Evolutionary conservation across 2,113 vertebrate genomes (phyloP).

Genomic region (Eolophus roseicapilla): DNA sequence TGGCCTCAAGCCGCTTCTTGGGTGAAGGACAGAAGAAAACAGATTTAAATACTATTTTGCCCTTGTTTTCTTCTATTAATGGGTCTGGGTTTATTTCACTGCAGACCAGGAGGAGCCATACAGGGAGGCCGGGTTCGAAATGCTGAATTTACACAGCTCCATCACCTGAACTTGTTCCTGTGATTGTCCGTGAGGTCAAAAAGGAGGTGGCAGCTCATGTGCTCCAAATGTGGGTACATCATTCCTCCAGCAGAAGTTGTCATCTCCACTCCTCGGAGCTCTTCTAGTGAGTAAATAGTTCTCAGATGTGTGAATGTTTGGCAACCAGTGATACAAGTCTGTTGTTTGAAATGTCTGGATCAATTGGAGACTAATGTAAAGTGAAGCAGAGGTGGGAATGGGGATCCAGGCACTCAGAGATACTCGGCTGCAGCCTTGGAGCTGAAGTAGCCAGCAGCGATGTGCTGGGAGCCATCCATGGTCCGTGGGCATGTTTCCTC

Average conservation of each 20-base stretch:
- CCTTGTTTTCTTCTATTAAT: neutral
- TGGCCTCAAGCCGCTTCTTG: neutral
- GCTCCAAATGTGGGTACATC: accelerated
- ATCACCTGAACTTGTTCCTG: neutral
- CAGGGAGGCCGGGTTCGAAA: neutral
- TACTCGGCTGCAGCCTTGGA: accelerated
- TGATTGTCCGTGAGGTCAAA: neutral
- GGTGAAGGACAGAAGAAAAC: neutral
- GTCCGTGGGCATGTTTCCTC: neutral
- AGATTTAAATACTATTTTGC: neutral
- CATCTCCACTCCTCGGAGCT: neutral
- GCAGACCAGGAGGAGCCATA: neutral
- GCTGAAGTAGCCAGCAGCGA: accelerated
- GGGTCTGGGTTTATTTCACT: neutral
- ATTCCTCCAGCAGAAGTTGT: neutral
- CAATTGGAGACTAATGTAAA: accelerated
- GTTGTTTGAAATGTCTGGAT: neutral
- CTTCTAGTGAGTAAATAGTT: neutral
- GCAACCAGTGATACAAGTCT: neutral
- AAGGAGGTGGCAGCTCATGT: neutral
- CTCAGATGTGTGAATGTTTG: neutral
- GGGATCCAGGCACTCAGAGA: accelerated
- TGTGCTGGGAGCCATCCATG: neutral
- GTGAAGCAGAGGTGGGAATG: neutral
- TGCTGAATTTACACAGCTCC: neutral